A percentile compares a stretch with the other conserved stretches of the same genome.
phyloP scores from a whole-genome alignment of 1,140 invertebrate species.

The Drosophila pachea region DNA sequence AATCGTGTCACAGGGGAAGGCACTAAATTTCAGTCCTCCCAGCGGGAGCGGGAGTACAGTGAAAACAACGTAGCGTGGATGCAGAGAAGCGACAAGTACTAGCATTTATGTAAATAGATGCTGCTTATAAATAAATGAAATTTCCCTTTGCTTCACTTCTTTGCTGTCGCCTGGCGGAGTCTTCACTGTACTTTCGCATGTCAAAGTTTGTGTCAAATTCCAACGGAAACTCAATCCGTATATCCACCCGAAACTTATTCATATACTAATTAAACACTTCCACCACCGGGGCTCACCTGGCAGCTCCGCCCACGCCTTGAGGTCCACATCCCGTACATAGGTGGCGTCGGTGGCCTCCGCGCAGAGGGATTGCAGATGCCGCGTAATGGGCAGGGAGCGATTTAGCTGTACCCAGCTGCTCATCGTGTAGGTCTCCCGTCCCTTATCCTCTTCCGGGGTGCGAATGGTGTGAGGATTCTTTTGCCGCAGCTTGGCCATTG shows the following conservation, averaged over 20 bases:
- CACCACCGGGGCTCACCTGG: constrained; percentile 82
- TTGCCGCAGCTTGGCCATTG: constrained; percentile 97
- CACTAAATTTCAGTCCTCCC: not conserved
- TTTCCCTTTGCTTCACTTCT: not conserved
- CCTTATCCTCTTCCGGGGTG: constrained; percentile 92
- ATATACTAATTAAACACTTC: not conserved
- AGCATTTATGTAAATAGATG: no score
- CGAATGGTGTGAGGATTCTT: constrained; percentile 91
- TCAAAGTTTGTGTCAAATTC: not conserved
- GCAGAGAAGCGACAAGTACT: no score
- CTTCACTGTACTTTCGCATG: not conserved
- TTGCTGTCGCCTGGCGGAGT: not conserved
- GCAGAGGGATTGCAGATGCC: constrained; percentile 87
- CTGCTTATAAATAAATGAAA: not conserved
- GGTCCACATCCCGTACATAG: constrained; percentile 88
- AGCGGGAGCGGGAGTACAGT: no score
- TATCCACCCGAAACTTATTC: not conserved
- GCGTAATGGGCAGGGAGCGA: constrained; percentile 85
- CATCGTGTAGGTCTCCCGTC: constrained; percentile 88
- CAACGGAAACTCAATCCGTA: no score
- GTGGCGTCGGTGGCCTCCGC: constrained; percentile 87
- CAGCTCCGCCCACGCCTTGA: constrained; percentile 87
- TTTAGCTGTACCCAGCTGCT: constrained; percentile 87
- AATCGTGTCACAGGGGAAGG: not conserved
- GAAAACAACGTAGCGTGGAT: no score